Evolutionary conservation across 2,888 invertebrate species (phyloP), one percentile per base, ranked within the genome.

Genomic region (Oligia fasciuncula): DNA sequence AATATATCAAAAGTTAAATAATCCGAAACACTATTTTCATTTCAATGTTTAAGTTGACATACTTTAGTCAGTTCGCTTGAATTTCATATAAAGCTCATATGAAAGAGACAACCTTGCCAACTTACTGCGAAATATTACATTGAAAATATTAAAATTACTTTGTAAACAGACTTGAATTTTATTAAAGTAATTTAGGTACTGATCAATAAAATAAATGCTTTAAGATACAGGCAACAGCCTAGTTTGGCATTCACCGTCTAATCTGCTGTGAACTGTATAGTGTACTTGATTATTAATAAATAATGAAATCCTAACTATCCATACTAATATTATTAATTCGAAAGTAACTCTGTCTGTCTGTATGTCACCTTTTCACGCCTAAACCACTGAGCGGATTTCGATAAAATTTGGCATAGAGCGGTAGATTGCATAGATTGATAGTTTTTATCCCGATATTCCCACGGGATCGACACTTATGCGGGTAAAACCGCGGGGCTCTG

Each of bases 21-120:
- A 46, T 49, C 6, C n/a, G 35, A n/a, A 63, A 57, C 66, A 70
- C 57, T 72, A 84, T 84, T 84, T 79, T 75, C 74, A 75, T 87
- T 80, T 76, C 54, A 81, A 73, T 43, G 1, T 72, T 68, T 67
- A 76, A 79, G 67, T 70, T 46, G 66, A 70, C 77, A 77, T 69
- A 63, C 63, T 73, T 76, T 70, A 65, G 73, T n/a, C 69, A 69
- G 65, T 79, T 78, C 49, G 35, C 60, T 68, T 88, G 81, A 84
- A 81, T 88, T 71, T 87, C 77, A 74, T 65, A 77, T 40, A 73
- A 76, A 54, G 23, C 57, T 67, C 40, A 69, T 43, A 40, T 73
- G 68, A 49, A 73, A 77, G 51, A 77, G 73, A n/a, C 40, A 77
- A 65, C 72, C 9, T 73, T 79, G 66, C 29, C 73, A 80, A 88